phyloP scores from a whole-genome alignment of 2,797 vertebrate genomes.

The Kryptopterus vitreolus region DNA sequence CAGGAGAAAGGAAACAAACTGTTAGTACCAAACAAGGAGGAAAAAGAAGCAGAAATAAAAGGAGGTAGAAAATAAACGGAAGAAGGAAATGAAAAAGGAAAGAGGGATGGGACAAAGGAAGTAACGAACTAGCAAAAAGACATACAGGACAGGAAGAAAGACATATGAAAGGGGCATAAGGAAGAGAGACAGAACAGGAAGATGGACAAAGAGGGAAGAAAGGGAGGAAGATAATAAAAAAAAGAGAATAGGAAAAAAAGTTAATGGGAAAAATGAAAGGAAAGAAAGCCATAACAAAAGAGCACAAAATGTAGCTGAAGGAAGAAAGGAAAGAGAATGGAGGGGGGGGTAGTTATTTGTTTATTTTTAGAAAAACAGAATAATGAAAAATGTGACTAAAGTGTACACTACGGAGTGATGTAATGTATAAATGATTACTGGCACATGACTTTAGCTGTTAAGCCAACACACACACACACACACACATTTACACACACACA shows the following conservation, averaged over 20 bases:
- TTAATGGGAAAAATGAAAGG: not conserved
- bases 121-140: too few relatives aligned
- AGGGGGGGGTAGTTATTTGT: too few relatives aligned
- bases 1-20: not conserved
- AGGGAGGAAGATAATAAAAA: not conserved
- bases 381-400: not conserved
- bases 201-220: not conserved
- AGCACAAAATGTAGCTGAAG: too few relatives aligned
- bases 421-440: not conserved
- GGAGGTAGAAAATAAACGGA: not conserved
- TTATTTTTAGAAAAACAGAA: not conserved
- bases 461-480: not conserved
- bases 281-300: too few relatives aligned
- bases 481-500: not conserved
- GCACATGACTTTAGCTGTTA: slow-evolving; percentile 6
- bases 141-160: not conserved
- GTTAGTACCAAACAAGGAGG: too few relatives aligned
- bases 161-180: not conserved
- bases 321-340: too few relatives aligned
- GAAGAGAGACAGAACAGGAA: too few relatives aligned
- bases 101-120: rapidly evolving
- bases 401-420: not conserved
- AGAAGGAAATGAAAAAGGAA: not conserved
- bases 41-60: not conserved
- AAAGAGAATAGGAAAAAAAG: not conserved